Evolutionary conservation across 2,888 invertebrate species (phyloP).

Genomic region (Cryptophagus acutangulus): DNA sequence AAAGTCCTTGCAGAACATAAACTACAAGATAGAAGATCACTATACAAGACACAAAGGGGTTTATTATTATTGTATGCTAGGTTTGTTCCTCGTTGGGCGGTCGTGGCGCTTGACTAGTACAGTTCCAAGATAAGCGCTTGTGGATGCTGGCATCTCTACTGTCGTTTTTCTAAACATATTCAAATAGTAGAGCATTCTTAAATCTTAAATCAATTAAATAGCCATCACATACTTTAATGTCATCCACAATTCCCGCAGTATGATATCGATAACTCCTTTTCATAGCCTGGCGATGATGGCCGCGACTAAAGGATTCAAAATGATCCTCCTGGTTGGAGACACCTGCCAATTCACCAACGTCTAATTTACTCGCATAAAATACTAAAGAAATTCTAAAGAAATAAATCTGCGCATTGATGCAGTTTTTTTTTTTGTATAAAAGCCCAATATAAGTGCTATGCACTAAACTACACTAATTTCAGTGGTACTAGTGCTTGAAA

Average conservation of each 20-base stretch:
- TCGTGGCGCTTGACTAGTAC: constrained; percentile 40
- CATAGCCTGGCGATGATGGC: constrained; percentile 47
- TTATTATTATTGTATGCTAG: constrained; percentile 44
- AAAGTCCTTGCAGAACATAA: constrained; percentile 29
- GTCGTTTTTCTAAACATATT: constrained; percentile 47
- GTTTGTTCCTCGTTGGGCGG: constrained; percentile 44
- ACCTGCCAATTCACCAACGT: constrained; percentile 29
- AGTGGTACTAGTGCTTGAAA: constrained; percentile 19
- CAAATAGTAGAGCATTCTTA: no score
- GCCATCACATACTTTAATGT: constrained; percentile 49
- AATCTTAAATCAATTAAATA: no score
- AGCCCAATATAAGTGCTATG: neutral
- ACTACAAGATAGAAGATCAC: constrained; percentile 41
- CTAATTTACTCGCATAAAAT: constrained; percentile 11
- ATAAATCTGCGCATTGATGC: constrained; percentile 12
- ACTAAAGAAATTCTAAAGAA: constrained; percentile 11
- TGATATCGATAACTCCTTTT: constrained; percentile 55
- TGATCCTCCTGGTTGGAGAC: constrained; percentile 41
- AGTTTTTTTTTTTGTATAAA: neutral
- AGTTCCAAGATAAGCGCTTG: constrained; percentile 61
- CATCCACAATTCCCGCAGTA: constrained; percentile 63
- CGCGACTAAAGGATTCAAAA: constrained; percentile 44
- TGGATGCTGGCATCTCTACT: constrained; percentile 52
- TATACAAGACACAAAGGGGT: constrained; percentile 40
- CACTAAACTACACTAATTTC: constrained; percentile 19